These are phyloP conservation scores for Andinoacara biseriatus DNA, from an alignment of 2,113 vertebrate species.

Conservation along the genomic window DNA sequence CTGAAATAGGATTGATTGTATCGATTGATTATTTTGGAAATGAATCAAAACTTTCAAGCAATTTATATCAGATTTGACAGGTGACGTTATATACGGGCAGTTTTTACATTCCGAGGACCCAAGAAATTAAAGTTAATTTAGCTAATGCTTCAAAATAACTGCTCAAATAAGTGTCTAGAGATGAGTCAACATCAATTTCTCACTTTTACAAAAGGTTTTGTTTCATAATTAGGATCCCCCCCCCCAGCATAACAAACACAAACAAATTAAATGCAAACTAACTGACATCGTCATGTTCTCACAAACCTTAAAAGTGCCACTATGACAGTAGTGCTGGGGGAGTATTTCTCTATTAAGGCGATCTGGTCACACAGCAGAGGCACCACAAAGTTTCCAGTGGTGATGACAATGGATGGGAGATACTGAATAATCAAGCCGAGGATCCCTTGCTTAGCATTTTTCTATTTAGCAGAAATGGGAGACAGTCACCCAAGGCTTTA, in stretches of 20 bases:
- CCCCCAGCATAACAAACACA: background rate
- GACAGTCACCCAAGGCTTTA: background rate
- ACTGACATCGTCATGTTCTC: background rate
- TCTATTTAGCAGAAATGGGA: conserved; percentile 10
- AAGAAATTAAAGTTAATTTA: no score
- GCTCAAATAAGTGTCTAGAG: no score
- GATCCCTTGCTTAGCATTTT: conserved; percentile 29
- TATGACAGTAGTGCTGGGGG: conserved; percentile 81
- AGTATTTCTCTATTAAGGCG: conserved; percentile 80
- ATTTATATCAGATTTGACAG: no score
- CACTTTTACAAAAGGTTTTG: no score
- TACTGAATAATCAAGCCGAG: conserved; percentile 80
- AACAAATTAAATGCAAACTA: background rate
- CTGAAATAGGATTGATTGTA: no score
- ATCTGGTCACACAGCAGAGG: conserved; percentile 83
- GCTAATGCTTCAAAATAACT: no score
- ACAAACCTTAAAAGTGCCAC: conserved; percentile 77
- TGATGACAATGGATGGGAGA: conserved; percentile 89
- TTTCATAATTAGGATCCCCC: background rate
- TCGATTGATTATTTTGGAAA: no score
- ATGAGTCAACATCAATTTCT: no score
- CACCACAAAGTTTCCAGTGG: conserved; percentile 85
- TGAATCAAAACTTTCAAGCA: no score
- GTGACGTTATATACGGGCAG: no score
- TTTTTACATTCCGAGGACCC: no score